Conservation (phyloP, 37 sponge, comb jelly and placozoan genomes). For the Crambe crambe region DNA sequence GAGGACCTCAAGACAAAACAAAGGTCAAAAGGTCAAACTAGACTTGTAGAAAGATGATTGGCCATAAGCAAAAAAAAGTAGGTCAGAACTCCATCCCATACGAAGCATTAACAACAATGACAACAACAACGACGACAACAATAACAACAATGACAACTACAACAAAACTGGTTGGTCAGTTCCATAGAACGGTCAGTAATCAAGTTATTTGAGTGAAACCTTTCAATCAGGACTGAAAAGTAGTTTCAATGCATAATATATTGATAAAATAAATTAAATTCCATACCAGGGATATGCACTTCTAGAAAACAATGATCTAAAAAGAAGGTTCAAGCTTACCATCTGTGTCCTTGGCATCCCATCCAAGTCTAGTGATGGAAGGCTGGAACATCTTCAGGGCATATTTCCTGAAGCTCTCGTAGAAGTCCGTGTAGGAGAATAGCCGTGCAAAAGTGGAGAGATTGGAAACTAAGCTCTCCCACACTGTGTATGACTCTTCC, state of each 20-base stretch:
- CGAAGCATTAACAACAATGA: too few relatives aligned
- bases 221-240: too few relatives aligned
- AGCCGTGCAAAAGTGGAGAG: conserved; percentile 39
- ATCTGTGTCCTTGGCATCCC: conserved; percentile 80
- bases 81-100: too few relatives aligned
- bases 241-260: too few relatives aligned
- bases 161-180: too few relatives aligned
- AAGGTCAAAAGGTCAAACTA: too few relatives aligned
- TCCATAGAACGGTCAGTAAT: too few relatives aligned
- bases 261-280: not conserved
- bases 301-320: not conserved
- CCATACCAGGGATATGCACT: not conserved
- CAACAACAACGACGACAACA: too few relatives aligned
- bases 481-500: conserved; percentile 89
- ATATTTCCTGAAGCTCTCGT: conserved; percentile 68
- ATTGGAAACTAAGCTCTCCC: conserved; percentile 57
- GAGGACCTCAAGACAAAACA: conserved; percentile 29
- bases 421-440: conserved; percentile 65
- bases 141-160: too few relatives aligned
- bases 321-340: conserved; percentile 9
- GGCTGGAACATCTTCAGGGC: conserved; percentile 51
- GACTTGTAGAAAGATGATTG: too few relatives aligned
- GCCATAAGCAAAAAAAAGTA: too few relatives aligned
- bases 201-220: too few relatives aligned
- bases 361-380: conserved; percentile 50